These are phyloP conservation scores for Fopius arisanus DNA, from an alignment of 1,140 invertebrate genomes.

Conservation along the genomic window DNA sequence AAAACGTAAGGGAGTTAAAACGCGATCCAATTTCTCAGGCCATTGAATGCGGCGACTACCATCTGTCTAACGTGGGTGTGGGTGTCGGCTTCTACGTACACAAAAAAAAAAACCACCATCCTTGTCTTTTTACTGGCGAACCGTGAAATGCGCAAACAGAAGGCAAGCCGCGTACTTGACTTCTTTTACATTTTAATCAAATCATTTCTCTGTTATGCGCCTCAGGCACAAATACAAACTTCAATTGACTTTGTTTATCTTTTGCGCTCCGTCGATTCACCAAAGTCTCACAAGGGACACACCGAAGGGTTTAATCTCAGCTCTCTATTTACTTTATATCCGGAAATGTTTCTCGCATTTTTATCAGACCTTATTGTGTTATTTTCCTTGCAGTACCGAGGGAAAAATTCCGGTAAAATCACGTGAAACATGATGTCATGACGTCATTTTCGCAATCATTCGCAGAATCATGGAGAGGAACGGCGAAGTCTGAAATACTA, in stretches of 20 bases:
- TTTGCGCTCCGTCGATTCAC: not conserved
- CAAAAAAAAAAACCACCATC: not conserved
- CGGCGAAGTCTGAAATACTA: too few relatives aligned
- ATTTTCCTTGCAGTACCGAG: too few relatives aligned
- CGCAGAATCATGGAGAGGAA: too few relatives aligned
- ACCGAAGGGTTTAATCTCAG: conserved; percentile 49
- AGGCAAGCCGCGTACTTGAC: conserved; percentile 42
- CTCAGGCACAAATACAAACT: conserved; percentile 42
- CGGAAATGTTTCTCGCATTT: conserved; percentile 11
- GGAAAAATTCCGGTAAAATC: too few relatives aligned
- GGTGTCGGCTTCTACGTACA: conserved; percentile 22
- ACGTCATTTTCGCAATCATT: too few relatives aligned
- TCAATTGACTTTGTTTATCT: conserved; percentile 32
- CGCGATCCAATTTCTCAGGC: conserved; percentile 67
- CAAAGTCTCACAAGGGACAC: conserved; percentile 41
- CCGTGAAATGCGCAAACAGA: conserved; percentile 67
- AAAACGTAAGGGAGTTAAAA: conserved; percentile 66
- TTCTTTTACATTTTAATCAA: conserved; percentile 67
- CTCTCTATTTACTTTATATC: conserved; percentile 7
- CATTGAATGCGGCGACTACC: conserved; percentile 65
- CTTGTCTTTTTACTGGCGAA: conserved; percentile 62
- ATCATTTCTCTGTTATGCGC: conserved; percentile 63
- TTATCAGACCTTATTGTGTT: conserved; percentile 10
- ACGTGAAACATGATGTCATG: too few relatives aligned
- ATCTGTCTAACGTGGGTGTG: conserved; percentile 60